phyloP scores from a whole-genome alignment of 2,888 invertebrate species.

The Mycalesis mineus region DNA sequence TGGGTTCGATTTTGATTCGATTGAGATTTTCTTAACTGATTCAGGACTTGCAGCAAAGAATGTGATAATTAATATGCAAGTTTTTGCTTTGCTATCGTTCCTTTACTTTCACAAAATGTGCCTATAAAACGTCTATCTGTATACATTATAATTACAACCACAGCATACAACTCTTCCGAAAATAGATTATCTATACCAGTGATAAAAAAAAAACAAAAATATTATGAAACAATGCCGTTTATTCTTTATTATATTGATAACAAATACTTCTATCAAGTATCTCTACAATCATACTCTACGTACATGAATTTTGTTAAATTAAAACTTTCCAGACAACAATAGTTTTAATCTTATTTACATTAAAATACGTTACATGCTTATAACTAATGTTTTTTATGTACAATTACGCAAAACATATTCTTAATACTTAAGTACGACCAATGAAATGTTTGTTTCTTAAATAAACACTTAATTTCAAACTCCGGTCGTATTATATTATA shows the following conservation, averaged over 20 bases:
- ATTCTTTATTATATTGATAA: slow-evolving; percentile 17
- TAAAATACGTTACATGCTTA: neutral
- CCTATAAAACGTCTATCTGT: too few species aligned
- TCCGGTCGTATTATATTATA: neutral
- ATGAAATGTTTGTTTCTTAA: slow-evolving; percentile 17
- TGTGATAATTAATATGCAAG: too few species aligned
- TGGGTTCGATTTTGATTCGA: too few species aligned
- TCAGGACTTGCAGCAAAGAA: too few species aligned
- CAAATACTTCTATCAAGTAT: slow-evolving; percentile 10
- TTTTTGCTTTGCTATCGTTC: too few species aligned
- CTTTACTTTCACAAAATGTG: too few species aligned
- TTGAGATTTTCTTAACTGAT: too few species aligned
- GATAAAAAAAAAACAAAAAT: neutral
- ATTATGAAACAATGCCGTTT: slow-evolving; percentile 18
- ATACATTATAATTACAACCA: too few species aligned
- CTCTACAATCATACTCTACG: neutral
- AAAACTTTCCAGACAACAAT: neutral
- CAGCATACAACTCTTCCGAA: too few species aligned
- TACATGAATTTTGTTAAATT: neutral
- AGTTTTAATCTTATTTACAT: neutral
- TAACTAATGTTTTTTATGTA: neutral
- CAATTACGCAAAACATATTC: neutral
- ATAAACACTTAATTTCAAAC: slow-evolving; percentile 27
- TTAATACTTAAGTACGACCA: neutral
- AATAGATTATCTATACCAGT: too few species aligned